A percentile compares a stretch with the other conserved stretches of the same genome.
phyloP scores from a whole-genome alignment of 2,113 vertebrate species.

The Calonectris borealis region DNA sequence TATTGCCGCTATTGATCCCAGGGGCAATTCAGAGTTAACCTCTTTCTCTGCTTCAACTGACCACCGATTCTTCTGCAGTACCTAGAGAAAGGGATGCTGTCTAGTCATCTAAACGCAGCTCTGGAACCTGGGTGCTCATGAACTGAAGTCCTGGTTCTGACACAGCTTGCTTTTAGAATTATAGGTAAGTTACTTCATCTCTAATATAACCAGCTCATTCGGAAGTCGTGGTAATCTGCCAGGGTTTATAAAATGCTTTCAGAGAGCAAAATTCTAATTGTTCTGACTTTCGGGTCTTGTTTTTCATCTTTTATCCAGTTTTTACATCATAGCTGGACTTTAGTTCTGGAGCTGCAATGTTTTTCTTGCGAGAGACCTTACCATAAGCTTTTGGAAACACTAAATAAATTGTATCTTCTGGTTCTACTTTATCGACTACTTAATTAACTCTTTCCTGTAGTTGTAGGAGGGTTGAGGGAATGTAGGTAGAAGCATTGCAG shows the following conservation, averaged over 20 bases:
- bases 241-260: neutral
- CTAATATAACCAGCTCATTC: neutral
- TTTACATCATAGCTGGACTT: neutral
- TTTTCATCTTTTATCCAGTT: neutral
- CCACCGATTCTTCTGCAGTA: neutral
- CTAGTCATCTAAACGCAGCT: neutral
- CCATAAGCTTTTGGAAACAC: neutral
- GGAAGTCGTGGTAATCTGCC: neutral
- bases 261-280: neutral
- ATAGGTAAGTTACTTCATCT: neutral
- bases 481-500: neutral
- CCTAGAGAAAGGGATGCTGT: neutral
- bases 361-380: neutral
- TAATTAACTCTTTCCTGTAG: neutral
- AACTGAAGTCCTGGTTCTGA: neutral
- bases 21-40: neutral
- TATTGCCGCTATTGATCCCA: neutral
- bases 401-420: neutral
- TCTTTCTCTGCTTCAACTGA: neutral
- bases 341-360: neutral
- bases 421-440: neutral
- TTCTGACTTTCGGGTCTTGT: neutral
- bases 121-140: neutral
- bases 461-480: slow-evolving; percentile 2
- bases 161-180: neutral